phyloP scores from a whole-genome alignment of 1,140 invertebrate species.

The Stenopsyche tienmushanensis region DNA sequence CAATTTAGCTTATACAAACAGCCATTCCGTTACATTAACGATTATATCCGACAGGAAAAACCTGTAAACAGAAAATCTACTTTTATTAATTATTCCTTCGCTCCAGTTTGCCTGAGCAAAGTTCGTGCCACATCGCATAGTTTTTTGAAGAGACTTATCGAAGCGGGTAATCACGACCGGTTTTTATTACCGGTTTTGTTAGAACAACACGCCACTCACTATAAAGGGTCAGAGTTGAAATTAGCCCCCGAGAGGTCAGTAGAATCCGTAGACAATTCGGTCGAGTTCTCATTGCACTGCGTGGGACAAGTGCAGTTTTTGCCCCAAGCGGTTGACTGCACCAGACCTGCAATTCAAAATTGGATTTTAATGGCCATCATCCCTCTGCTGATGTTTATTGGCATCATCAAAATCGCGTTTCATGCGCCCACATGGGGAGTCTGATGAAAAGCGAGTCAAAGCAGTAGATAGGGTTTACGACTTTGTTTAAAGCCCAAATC shows the following conservation, averaged over 20 bases:
- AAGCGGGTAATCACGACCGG: conserved; percentile 21
- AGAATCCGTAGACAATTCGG: conserved; percentile 41
- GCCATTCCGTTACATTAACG: too few species aligned
- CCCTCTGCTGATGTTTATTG: too few species aligned
- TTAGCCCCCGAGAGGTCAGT: conserved; percentile 39
- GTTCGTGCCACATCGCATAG: not conserved
- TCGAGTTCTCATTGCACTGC: conserved; percentile 45
- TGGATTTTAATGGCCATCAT: too few species aligned
- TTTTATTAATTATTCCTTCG: too few species aligned
- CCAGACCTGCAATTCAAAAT: conserved; percentile 17
- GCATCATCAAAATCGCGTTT: too few species aligned
- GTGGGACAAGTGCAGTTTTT: conserved; percentile 45
- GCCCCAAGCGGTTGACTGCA: conserved; percentile 21
- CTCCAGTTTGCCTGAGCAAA: not conserved
- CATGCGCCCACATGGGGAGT: too few species aligned
- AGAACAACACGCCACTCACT: conserved; percentile 43
- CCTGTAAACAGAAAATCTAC: too few species aligned
- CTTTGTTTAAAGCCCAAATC: too few species aligned
- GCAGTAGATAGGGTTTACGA: too few species aligned
- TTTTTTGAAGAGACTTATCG: not conserved
- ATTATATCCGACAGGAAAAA: too few species aligned
- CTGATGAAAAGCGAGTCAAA: too few species aligned
- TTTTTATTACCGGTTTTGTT: conserved; percentile 34
- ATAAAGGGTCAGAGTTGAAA: conserved; percentile 43
- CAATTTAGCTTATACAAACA: too few species aligned